Base-by-base conservation (phyloP, 2,888 invertebrate species). In the Margaritifera margaritifera region DNA sequence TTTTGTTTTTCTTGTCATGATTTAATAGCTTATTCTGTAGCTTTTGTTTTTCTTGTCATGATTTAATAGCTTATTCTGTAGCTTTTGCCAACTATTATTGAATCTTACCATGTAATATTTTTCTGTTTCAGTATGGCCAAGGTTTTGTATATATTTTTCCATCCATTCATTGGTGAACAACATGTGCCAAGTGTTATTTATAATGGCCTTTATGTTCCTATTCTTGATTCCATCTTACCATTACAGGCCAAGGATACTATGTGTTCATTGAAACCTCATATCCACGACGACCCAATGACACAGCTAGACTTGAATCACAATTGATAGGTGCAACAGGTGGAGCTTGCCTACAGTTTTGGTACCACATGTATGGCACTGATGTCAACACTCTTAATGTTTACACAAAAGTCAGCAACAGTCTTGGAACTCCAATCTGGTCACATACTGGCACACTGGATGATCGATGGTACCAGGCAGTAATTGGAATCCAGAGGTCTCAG, bases 201-300 rank as follows among this genome's bases (percentile, higher is more conserved):
- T 42, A 11, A 42, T 42, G 15, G 42, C 15, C 42, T 42, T 42
- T 15, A 42, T 42, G 42, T 11, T 42, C 11, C 2, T 42, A 15
- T 42, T 42, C 42, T 42, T 42, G 42, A 42, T 42, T 42, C 15
- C 42, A 42, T 64, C 19, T 8, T 56, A 50, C 24, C 24, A 25
- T 64, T 72, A 0, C 72, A 85, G 86, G 69, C 24, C 31, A 60
- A 51, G 93, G 93, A n/a, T 78, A 84, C 66, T 88, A 87, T 74
- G 72, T 80, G 50, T 86, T 74, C 71, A 86, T 86, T 59, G 86
- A 86, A 64, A 77, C 82, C 0, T 84, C 86, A n/a, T 64, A 64
- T 20, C 83, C 82, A 42, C 74, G 84, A 57, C 72, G 71, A 58
- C 77, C 75, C 8, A 83, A 83, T 66, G 85, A 86, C 74, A 83